Conservation (phyloP, 2,888 invertebrate species). For the Melipona beecheii region DNA sequence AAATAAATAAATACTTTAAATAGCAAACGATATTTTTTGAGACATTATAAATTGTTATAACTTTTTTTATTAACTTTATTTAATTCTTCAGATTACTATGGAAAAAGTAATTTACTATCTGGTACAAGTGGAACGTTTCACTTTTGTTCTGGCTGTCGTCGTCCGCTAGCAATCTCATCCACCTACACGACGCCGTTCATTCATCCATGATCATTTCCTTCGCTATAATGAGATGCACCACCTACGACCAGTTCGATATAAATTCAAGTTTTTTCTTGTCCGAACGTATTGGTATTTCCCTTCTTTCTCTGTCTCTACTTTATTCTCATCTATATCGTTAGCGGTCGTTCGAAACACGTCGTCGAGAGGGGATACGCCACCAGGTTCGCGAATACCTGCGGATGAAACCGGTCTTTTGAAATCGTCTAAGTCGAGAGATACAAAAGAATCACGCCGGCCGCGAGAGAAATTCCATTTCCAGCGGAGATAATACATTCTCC, state of each 20-base stretch:
- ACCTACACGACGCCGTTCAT: conserved; percentile 44
- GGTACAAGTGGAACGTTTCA: conserved; percentile 22
- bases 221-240: conserved; percentile 46
- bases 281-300: conserved; percentile 19
- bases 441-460: conserved; percentile 24
- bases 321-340: conserved; percentile 27
- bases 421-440: conserved; percentile 47
- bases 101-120: neutral
- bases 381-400: conserved; percentile 55
- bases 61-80: neutral
- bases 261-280: conserved; percentile 47
- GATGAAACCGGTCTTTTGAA: conserved; percentile 63
- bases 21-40: too few species aligned
- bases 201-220: conserved; percentile 62
- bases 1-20: too few species aligned
- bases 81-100: neutral
- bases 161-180: conserved; percentile 4
- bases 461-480: conserved; percentile 29
- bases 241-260: conserved; percentile 44
- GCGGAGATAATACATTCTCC: conserved; percentile 3
- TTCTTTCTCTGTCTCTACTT: conserved; percentile 8
- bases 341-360: neutral
- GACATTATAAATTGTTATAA: neutral
- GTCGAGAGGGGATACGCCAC: conserved; percentile 17
- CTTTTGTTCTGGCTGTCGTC: conserved; percentile 16